Conservation (phyloP, 2,797 vertebrate species). For the Hoplostethus mediterraneus region DNA sequence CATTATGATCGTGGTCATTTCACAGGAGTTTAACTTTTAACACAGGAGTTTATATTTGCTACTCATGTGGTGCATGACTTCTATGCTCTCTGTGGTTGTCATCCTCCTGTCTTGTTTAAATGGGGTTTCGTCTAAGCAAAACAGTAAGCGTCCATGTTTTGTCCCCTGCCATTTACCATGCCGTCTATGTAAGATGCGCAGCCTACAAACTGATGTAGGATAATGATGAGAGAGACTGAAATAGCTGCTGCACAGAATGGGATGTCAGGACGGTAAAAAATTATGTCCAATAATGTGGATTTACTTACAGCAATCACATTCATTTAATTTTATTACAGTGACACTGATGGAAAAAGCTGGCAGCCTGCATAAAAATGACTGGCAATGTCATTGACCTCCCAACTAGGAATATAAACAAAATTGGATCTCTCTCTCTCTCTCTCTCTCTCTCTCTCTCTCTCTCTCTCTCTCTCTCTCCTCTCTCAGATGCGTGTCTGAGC, state of each 20-base stretch:
- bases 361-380: slow-evolving; percentile 39
- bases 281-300: slow-evolving; percentile 51
- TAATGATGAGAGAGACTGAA: slow-evolving; percentile 5
- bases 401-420: slow-evolving; percentile 33
- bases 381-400: slow-evolving; percentile 40
- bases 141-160: not conserved
- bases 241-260: slow-evolving; percentile 11
- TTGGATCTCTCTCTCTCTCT: slow-evolving; percentile 17
- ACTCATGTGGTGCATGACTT: slow-evolving; percentile 15
- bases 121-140: not conserved
- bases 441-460: not conserved
- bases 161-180: slow-evolving; percentile 23
- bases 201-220: slow-evolving; percentile 18
- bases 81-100: slow-evolving; percentile 5
- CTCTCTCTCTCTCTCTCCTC: not conserved
- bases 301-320: slow-evolving; percentile 53
- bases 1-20: not conserved
- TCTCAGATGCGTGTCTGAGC: not conserved
- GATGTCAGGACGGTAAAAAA: slow-evolving; percentile 44
- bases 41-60: not conserved
- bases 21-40: not conserved
- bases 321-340: slow-evolving; percentile 53
- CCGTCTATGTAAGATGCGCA: not conserved
- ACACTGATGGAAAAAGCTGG: slow-evolving; percentile 55
- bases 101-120: not conserved